Evolutionary conservation across 2,113 vertebrate genomes (phyloP).

Genomic region (Clarias batrachus): DNA sequence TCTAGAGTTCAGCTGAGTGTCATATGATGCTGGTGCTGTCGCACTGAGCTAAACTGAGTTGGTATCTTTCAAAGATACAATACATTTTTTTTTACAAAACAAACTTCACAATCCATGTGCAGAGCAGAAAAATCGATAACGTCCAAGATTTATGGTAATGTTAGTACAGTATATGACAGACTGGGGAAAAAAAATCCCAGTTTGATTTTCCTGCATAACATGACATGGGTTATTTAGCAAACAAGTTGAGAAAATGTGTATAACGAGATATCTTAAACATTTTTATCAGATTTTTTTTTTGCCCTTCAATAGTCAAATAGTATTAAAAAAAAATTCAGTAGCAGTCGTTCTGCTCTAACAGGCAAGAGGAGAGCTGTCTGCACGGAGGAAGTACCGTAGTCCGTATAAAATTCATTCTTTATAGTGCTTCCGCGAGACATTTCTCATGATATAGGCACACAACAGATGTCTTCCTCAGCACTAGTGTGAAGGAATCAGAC

Average conservation of each 20-base stretch:
- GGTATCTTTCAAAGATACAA: too few relatives aligned
- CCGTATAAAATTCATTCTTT: background rate
- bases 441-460: constrained; percentile 23
- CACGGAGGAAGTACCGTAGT: background rate
- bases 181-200: too few relatives aligned
- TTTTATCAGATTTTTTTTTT: background rate
- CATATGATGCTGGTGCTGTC: too few relatives aligned
- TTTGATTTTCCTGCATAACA: background rate
- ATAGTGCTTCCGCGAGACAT: background rate
- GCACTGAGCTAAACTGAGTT: too few relatives aligned
- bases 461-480: constrained; percentile 64
- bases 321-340: background rate
- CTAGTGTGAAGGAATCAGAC: constrained; percentile 57
- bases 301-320: background rate
- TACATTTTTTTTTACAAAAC: too few relatives aligned
- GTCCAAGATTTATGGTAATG: too few relatives aligned
- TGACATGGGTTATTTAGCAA: background rate
- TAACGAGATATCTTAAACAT: background rate
- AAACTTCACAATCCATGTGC: too few relatives aligned
- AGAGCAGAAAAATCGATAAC: too few relatives aligned
- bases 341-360: background rate
- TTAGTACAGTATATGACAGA: too few relatives aligned
- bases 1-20: too few relatives aligned
- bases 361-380: background rate
- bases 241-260: background rate